These are phyloP conservation scores for Podarcis muralis DNA, from an alignment of 2,113 vertebrate genomes.

Conservation along the genomic window DNA sequence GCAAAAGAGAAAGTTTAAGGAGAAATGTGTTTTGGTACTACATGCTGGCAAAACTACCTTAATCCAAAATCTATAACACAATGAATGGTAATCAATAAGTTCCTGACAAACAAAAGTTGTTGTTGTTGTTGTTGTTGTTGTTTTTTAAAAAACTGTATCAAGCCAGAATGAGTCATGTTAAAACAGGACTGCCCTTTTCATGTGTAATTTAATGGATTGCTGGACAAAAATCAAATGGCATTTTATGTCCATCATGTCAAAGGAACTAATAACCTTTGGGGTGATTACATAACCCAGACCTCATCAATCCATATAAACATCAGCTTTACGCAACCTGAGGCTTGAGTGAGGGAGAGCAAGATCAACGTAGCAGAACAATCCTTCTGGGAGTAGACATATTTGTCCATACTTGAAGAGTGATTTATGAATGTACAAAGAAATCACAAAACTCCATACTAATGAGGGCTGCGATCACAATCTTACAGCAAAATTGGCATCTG, in stretches of 20 bases:
- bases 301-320: slow-evolving; percentile 53
- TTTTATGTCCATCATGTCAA: slow-evolving; percentile 49
- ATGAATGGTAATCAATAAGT: slow-evolving; percentile 25
- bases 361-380: slow-evolving; percentile 1
- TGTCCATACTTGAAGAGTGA: background rate
- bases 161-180: slow-evolving; percentile 27
- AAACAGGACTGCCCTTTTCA: slow-evolving; percentile 45
- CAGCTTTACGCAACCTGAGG: background rate
- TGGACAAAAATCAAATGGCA: slow-evolving; percentile 41
- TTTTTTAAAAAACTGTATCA: background rate
- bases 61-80: slow-evolving; percentile 30
- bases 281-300: slow-evolving; percentile 25
- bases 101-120: slow-evolving; percentile 16
- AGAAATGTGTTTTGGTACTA: background rate
- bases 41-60: slow-evolving; percentile 32
- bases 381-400: background rate
- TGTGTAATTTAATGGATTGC: slow-evolving; percentile 14
- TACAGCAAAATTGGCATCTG: too few relatives aligned
- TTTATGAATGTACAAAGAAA: background rate
- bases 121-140: background rate
- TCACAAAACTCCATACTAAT: background rate
- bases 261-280: slow-evolving; percentile 50
- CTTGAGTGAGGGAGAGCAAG: slow-evolving; percentile 37
- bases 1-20: background rate
- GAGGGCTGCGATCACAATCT: background rate